A percentile compares a stretch with the other conserved stretches of the same genome.
Evolutionary conservation across 1,140 invertebrate species (phyloP).

Genomic region (Drosophila malerkotliana): DNA sequence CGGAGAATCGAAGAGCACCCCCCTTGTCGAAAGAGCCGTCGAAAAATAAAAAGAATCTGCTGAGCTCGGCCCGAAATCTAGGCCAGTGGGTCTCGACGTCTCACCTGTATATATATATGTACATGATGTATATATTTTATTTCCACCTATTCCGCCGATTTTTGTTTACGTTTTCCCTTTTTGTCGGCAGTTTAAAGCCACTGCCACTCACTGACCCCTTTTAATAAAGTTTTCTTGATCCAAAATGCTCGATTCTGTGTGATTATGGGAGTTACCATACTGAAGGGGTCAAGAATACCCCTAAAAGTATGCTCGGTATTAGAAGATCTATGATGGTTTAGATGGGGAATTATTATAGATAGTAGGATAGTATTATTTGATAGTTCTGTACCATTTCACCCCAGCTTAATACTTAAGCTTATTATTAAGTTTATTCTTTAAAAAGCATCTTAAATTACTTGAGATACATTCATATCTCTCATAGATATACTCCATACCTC

Average conservation of each 20-base stretch:
- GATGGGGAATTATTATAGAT: not conserved
- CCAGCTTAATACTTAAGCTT: no score
- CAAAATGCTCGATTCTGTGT: conserved; percentile 5
- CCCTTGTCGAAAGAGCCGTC: conserved; percentile 11
- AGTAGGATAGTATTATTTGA: no score
- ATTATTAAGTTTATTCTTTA: no score
- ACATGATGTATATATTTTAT: not conserved
- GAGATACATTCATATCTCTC: not conserved
- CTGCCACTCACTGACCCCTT: conserved; percentile 19
- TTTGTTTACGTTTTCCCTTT: conserved; percentile 18
- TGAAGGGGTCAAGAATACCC: not conserved
- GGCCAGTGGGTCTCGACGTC: conserved; percentile 49
- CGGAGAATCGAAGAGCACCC: conserved; percentile 31
- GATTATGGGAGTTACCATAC: not conserved
- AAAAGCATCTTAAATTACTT: no score
- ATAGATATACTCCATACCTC: not conserved
- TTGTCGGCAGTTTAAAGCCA: conserved; percentile 2
- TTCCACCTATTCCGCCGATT: conserved; percentile 15
- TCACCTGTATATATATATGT: conserved; percentile 8
- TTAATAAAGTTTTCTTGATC: conserved; percentile 27
- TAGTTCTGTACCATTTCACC: no score
- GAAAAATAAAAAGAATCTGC: conserved; percentile 30
- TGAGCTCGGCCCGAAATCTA: conserved; percentile 54
- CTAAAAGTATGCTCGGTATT: not conserved
- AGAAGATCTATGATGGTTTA: not conserved